Evolutionary conservation across 2,888 invertebrate species (phyloP), one percentile per base, ranked within the genome.

Genomic region (Agrilus biguttatus): DNA sequence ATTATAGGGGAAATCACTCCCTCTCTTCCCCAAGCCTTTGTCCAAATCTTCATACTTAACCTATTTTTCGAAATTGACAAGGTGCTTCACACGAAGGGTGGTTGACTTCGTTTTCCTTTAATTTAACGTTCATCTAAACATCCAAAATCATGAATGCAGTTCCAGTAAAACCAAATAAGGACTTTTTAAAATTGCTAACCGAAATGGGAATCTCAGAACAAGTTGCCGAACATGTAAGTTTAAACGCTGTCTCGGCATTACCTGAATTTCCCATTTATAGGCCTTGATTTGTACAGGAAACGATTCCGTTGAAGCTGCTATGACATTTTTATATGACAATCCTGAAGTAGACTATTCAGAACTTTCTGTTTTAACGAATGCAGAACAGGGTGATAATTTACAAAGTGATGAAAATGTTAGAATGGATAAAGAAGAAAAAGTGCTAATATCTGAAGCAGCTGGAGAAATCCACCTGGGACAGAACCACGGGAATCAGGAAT

Each of bases 241-340:
- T 38, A 34, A n/a, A 28, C 23, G 28, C 36, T 32, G n/a, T 34
- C 6, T 39, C 12, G 5, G n/a, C 17, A 35, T n/a, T 38, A 37
- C 7, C n/a, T 36, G 36, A 44, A 43, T 41, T 37, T 44, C 32
- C 23, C 33, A 33, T 32, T 36, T 42, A 37, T 55, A 73, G 72
- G 73, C 70, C 19, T 58, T 74, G 41, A 73, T 69, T 55, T 69
- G 70, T 52, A 74, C 74, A 7, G 72, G 71, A 3, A 74, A 74
- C 54, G 61, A 63, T 48, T 72, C 69, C 40, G 66, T 70, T 17
- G 72, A 74, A 53, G 61, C 69, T 37, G 74, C 74, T 7, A 68
- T 71, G 17, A 66, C 68, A 33, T 75, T 71, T 65, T 62, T 73
- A 17, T 70, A 73, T 50, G 72, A 71, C 54, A 70, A 69, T 55